These are phyloP conservation scores for Clytia hemisphaerica DNA, from an alignment of 30 jellyfish, hydroid and myxozoan genomes.

Conservation along the genomic window DNA sequence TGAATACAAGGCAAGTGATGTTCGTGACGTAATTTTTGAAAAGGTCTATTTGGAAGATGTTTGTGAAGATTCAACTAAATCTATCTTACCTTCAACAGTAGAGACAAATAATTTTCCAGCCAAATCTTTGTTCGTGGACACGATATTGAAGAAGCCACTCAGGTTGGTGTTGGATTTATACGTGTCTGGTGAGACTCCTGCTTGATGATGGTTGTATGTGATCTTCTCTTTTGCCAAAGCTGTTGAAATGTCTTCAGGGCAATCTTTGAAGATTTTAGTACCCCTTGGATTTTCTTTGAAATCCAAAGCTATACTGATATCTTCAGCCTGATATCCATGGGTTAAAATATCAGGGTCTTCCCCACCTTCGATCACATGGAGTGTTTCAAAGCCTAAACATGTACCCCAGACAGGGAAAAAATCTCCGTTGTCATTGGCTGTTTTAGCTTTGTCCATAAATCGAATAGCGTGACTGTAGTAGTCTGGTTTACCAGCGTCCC, in stretches of 20 bases:
- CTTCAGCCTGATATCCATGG: conserved; percentile 42
- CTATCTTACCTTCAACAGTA: conserved; percentile 79
- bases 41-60: too few relatives aligned
- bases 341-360: conserved; percentile 43
- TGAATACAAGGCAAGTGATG: too few relatives aligned
- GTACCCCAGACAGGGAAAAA: conserved; percentile 98
- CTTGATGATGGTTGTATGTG: conserved; percentile 68
- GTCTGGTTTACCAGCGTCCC: conserved; percentile 46
- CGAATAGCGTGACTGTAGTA: conserved; percentile 68
- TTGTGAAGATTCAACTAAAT: too few relatives aligned
- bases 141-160: conserved; percentile 33
- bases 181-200: conserved; percentile 75
- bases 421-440: conserved; percentile 81
- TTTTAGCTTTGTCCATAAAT: conserved; percentile 63
- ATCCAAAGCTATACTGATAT: conserved; percentile 47
- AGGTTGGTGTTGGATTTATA: conserved; percentile 24
- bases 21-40: too few relatives aligned
- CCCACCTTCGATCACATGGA: conserved; percentile 59
- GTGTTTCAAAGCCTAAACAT: conserved; percentile 89
- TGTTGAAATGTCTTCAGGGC: conserved; percentile 16
- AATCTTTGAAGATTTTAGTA: conserved; percentile 58
- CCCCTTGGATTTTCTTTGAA: conserved; percentile 38
- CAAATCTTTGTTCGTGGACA: conserved; percentile 53
- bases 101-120: conserved; percentile 69
- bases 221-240: conserved; percentile 35